Evolutionary conservation across 2,888 invertebrate genomes (phyloP).

Genomic region (Diadromus collaris): DNA sequence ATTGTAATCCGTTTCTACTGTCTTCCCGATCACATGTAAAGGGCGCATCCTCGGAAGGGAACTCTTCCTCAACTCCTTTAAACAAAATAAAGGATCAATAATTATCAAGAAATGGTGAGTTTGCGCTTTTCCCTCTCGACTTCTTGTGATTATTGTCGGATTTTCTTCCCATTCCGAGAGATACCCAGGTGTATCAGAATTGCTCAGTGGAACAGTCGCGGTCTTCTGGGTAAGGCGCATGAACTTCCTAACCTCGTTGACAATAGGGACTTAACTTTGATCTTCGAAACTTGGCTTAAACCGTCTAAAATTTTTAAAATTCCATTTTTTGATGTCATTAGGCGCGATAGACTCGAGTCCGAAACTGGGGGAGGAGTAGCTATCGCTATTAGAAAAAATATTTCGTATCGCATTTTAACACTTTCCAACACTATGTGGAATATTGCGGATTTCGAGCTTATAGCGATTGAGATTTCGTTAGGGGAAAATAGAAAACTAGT

Average conservation of each 20-base stretch:
- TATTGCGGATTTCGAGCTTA: not conserved
- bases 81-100: not conserved
- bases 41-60: not conserved
- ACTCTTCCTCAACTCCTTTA: not conserved
- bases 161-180: no score
- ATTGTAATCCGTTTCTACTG: no score
- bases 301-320: not conserved
- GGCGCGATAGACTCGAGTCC: not conserved
- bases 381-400: no score
- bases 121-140: not conserved
- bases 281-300: conserved; percentile 30
- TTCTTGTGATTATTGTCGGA: not conserved
- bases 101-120: not conserved
- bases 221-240: conserved; percentile 22
- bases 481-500: not conserved
- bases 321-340: not conserved
- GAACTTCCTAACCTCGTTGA: conserved; percentile 15
- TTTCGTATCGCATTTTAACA: not conserved
- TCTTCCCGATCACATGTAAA: not conserved
- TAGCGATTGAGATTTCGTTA: not conserved
- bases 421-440: not conserved
- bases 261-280: not conserved
- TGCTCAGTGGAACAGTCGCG: no score
- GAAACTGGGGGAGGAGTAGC: conserved; percentile 21
- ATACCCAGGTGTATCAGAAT: not conserved